phyloP scores from a whole-genome alignment of 2,888 invertebrate species.

The Kuschelorhynchus macadamiae region DNA sequence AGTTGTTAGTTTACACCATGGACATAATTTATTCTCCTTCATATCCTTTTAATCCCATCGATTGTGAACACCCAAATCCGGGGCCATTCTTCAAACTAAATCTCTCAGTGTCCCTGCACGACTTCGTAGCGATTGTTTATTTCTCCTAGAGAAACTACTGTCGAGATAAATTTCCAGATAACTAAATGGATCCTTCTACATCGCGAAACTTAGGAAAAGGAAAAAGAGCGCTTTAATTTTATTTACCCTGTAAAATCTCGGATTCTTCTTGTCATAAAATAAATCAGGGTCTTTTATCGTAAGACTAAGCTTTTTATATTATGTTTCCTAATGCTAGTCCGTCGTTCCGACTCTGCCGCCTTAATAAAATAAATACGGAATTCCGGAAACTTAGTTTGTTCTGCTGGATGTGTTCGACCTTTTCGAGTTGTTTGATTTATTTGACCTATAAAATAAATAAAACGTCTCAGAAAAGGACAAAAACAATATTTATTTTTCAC shows the following conservation, averaged over 20 bases:
- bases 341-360: conserved; percentile 42
- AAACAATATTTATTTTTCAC: background rate
- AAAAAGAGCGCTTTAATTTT: conserved; percentile 49
- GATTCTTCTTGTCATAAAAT: conserved; percentile 48
- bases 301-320: conserved; percentile 48
- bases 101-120: background rate
- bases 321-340: conserved; percentile 47
- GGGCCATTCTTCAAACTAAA: conserved; percentile 33
- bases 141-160: conserved; percentile 44
- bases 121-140: conserved; percentile 35
- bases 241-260: conserved; percentile 51
- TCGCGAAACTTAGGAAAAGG: conserved; percentile 48
- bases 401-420: conserved; percentile 39
- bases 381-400: conserved; percentile 42
- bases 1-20: too few relatives aligned
- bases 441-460: conserved; percentile 32
- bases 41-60: background rate
- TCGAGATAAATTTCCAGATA: conserved; percentile 55
- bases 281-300: conserved; percentile 50
- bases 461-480: conserved; percentile 4
- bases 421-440: conserved; percentile 43
- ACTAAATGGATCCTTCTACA: conserved; percentile 56
- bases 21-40: too few relatives aligned
- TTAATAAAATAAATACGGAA: conserved; percentile 50
- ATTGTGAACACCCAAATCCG: background rate